Conservation (phyloP, 2,888 invertebrate species). For the Sphinx pinastri region DNA sequence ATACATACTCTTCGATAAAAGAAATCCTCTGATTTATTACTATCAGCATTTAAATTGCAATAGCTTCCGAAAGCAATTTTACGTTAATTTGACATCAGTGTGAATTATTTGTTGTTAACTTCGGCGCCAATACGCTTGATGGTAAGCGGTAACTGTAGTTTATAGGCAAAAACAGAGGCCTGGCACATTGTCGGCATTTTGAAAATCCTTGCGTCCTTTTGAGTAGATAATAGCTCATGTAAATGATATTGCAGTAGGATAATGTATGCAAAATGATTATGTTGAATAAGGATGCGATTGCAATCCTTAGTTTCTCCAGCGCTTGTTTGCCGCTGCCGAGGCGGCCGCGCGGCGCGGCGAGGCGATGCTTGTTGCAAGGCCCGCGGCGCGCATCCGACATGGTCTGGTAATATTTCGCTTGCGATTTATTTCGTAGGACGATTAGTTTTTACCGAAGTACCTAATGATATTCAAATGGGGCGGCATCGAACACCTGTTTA, state of each 20-base stretch:
- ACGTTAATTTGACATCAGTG: neutral
- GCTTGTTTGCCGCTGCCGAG: slow-evolving; percentile 13
- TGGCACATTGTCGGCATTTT: too few species aligned
- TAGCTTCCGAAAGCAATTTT: neutral
- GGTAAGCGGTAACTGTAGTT: too few species aligned
- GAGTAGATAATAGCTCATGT: neutral
- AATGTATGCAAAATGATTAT: slow-evolving; percentile 14
- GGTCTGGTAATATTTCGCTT: slow-evolving; percentile 47
- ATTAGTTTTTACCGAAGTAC: slow-evolving; percentile 55
- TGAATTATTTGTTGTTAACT: neutral
- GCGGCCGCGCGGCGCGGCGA: neutral
- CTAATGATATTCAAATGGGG: slow-evolving; percentile 79
- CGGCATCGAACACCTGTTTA: slow-evolving; percentile 66
- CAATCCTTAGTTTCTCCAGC: slow-evolving; percentile 44
- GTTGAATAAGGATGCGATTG: slow-evolving; percentile 39
- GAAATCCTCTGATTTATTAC: slow-evolving; percentile 1
- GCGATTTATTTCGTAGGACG: slow-evolving; percentile 41
- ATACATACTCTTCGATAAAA: neutral
- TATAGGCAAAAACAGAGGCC: too few species aligned
- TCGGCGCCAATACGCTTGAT: neutral
- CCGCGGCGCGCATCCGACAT: slow-evolving; percentile 43
- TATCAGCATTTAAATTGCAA: neutral
- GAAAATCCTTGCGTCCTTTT: neutral
- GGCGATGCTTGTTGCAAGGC: slow-evolving; percentile 32
- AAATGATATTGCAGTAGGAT: neutral